Evolutionary conservation across 2,797 vertebrate species (phyloP).

Genomic region (Cyprinodon diabolis): DNA sequence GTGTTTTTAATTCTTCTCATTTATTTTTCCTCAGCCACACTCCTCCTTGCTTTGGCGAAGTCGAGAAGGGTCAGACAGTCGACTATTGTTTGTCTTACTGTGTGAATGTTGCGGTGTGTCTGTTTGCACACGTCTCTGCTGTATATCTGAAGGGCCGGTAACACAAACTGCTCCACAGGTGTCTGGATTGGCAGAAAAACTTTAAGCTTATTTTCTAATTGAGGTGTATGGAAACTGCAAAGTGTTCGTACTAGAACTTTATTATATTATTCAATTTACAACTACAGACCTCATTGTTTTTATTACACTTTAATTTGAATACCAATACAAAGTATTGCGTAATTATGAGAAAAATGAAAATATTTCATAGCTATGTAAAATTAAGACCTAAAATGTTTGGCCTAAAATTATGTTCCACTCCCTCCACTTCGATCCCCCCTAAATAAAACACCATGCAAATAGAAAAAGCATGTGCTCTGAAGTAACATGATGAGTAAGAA

Average conservation of each 20-base stretch:
- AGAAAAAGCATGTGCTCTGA: too few relatives aligned
- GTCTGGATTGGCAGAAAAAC: conserved; percentile 31
- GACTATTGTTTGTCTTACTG: conserved; percentile 70
- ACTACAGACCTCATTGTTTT: background rate
- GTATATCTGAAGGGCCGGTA: conserved; percentile 38
- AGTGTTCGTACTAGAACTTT: background rate
- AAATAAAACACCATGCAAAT: too few relatives aligned
- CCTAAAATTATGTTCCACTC: too few relatives aligned
- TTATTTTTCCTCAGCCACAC: conserved; percentile 31
- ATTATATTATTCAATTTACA: background rate
- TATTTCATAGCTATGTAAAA: too few relatives aligned
- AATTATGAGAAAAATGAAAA: background rate
- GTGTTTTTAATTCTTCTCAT: conserved; percentile 76
- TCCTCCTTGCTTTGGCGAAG: conserved; percentile 26
- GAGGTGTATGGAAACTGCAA: background rate
- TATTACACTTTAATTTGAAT: too few relatives aligned
- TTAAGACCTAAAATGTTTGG: too few relatives aligned
- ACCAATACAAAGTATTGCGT: background rate
- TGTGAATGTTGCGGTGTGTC: conserved; percentile 53
- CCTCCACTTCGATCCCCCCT: too few relatives aligned
- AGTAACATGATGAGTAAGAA: background rate
- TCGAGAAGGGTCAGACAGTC: conserved; percentile 54
- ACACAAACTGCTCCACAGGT: conserved; percentile 59
- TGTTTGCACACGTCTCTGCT: conserved; percentile 46
- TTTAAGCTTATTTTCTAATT: conserved; percentile 13